Evolutionary conservation across 1,140 invertebrate genomes (phyloP), one percentile per base, ranked within the genome.

Genomic region (Leguminivora glycinivorella): DNA sequence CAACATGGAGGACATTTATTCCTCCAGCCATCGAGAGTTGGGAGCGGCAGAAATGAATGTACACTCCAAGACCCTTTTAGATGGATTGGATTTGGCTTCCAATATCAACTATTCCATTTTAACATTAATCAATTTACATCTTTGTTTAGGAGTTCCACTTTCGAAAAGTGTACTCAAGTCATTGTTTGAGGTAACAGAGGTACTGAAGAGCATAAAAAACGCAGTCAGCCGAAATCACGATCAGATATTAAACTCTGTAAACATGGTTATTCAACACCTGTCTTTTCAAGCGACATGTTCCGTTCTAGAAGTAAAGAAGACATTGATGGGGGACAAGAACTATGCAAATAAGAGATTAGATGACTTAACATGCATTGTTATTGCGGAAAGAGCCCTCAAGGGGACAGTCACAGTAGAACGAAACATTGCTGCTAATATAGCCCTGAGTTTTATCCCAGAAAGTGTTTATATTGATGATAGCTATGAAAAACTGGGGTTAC

Each of bases 121-220:
- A 38, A 94, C 92, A 69, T 88, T 98, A n/a, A 95, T 97, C 69
- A 98, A 97, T 92, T 90, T 98, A 43, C 97, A 98, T 86, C 94
- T 95, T 1, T 91, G 93, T 10, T 91, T 97, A 38, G 93, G 94
- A 47, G 94, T 95, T 81, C 95, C 97, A 17, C 95, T 98, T 90
- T 95, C 94, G 1, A 96, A 97, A 85, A 94, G 94, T 25, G 94
- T 95, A 40, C 94, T 97, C 4, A 92, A 96, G 43, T 93, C 93
- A 17, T 88, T 98, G 29, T 98, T 97, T 91, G 94, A 94, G 83
- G 90, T 98, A 10, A 93, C 97, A 34, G 97, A 98, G 88, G 89
- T 97, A 10, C 89, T 98, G 7, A 98, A 98, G 91, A 93, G 94
- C 14, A 93, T 98, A 76, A 94, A 96, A 84, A 93, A 93, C 71